Percentiles rank a stretch among this genome's conserved stretches.
phyloP scores from a whole-genome alignment of 2,113 vertebrate species.

The Morone saxatilis region DNA sequence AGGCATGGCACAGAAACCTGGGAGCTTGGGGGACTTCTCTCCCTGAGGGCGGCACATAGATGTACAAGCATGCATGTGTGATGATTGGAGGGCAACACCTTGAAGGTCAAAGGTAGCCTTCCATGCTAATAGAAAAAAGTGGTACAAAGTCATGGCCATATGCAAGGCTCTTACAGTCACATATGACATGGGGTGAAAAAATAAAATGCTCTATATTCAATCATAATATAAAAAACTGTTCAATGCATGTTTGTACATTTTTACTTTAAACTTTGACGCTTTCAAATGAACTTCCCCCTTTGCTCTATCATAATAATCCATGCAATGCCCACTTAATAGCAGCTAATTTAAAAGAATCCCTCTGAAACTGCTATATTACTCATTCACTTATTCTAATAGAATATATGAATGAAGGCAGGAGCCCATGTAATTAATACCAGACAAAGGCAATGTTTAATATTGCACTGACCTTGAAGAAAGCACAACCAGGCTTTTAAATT shows the following conservation, averaged over 20 bases:
- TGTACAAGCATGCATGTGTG: slow-evolving; percentile 14
- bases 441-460: slow-evolving; percentile 13
- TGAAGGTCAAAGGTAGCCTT: slow-evolving; percentile 18
- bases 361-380: slow-evolving; percentile 16
- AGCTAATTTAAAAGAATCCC: slow-evolving; percentile 13
- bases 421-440: slow-evolving; percentile 29
- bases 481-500: not conserved
- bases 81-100: slow-evolving; percentile 6
- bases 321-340: slow-evolving; percentile 9
- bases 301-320: not conserved
- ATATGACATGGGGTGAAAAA: not conserved
- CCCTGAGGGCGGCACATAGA: slow-evolving; percentile 1
- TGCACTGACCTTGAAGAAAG: slow-evolving; percentile 30
- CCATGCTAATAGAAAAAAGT: not conserved
- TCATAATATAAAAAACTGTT: not conserved
- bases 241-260: not conserved
- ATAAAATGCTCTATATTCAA: too few species aligned
- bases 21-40: slow-evolving; percentile 9
- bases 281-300: not conserved
- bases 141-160: too few species aligned
- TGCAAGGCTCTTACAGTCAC: not conserved
- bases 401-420: slow-evolving; percentile 26
- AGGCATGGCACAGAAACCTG: slow-evolving; percentile 28
- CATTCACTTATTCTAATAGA: slow-evolving; percentile 29
- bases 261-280: too few species aligned